These are phyloP conservation scores for Enteromius thamalakanensis DNA, from an alignment of 2,797 vertebrate genomes.

Conservation along the genomic window DNA sequence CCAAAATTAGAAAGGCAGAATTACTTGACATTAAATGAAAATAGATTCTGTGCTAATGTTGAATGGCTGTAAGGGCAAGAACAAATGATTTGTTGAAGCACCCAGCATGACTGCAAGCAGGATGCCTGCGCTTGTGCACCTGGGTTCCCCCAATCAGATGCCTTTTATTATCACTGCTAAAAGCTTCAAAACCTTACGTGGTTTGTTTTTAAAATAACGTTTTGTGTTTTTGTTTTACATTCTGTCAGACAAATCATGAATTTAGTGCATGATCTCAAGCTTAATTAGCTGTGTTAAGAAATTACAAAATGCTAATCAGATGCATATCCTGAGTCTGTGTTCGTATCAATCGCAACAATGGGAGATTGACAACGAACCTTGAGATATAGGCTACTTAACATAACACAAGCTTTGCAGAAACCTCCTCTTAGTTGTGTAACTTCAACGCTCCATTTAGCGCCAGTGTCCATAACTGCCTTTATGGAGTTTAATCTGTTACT, in stretches of 20 bases:
- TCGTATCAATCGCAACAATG: neutral
- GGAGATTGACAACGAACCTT: neutral
- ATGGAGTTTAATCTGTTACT: neutral
- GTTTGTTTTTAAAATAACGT: neutral
- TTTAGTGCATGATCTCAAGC: neutral
- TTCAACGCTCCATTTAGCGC: neutral
- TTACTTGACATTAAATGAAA: neutral
- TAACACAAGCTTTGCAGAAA: neutral
- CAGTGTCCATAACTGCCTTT: neutral
- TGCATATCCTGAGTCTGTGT: neutral
- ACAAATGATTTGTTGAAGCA: conserved; percentile 34
- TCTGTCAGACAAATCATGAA: neutral
- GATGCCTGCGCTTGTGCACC: conserved; percentile 32
- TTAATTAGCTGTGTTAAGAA: neutral
- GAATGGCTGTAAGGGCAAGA: conserved; percentile 40
- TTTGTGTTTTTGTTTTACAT: neutral
- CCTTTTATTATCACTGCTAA: neutral
- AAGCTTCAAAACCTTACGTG: neutral
- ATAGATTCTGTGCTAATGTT: conserved; percentile 5
- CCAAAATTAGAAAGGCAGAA: neutral
- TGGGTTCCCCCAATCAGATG: conserved; percentile 12
- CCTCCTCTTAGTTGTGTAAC: neutral
- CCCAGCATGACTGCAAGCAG: conserved; percentile 31
- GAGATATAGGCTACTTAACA: neutral
- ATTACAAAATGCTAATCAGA: neutral